Conservation (phyloP, 2,797 vertebrate genomes). For the Enoplosus armatus region DNA sequence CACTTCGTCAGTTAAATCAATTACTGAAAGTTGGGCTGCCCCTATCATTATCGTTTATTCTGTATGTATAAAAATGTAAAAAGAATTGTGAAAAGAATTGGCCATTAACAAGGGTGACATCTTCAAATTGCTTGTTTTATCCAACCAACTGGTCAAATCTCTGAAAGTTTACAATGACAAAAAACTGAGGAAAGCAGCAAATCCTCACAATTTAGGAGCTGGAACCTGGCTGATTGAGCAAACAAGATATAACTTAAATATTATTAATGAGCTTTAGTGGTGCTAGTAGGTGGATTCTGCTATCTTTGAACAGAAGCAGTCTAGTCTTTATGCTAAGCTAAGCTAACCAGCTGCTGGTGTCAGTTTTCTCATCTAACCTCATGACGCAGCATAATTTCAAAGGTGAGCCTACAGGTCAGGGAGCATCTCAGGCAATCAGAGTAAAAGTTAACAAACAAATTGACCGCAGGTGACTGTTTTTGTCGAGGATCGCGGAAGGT, state of each 20-base stretch:
- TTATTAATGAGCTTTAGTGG: background rate
- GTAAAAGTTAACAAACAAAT: constrained; percentile 46
- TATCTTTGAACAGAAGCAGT: background rate
- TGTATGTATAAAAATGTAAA: too few relatives aligned
- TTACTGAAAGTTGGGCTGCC: background rate
- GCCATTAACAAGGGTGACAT: too few relatives aligned
- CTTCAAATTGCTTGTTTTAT: constrained; percentile 1
- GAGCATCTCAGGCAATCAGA: constrained; percentile 37
- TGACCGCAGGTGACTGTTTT: constrained; percentile 39
- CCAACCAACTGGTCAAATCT: background rate
- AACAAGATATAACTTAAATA: background rate
- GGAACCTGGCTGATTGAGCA: too few relatives aligned
- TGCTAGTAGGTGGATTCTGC: background rate
- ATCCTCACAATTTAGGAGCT: background rate
- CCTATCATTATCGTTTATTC: background rate
- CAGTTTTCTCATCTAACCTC: background rate
- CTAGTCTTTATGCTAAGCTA: background rate
- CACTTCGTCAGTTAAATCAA: background rate
- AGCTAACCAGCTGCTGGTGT: background rate
- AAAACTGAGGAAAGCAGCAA: background rate
- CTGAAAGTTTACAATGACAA: background rate
- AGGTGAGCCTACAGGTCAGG: constrained; percentile 25
- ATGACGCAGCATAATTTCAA: background rate
- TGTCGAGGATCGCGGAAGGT: constrained; percentile 12
- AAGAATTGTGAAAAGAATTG: too few relatives aligned